Evolutionary conservation across 2,113 vertebrate genomes (phyloP), one percentile per base, ranked within the genome.

Genomic region (Sterrhoptilus dennistouni): DNA sequence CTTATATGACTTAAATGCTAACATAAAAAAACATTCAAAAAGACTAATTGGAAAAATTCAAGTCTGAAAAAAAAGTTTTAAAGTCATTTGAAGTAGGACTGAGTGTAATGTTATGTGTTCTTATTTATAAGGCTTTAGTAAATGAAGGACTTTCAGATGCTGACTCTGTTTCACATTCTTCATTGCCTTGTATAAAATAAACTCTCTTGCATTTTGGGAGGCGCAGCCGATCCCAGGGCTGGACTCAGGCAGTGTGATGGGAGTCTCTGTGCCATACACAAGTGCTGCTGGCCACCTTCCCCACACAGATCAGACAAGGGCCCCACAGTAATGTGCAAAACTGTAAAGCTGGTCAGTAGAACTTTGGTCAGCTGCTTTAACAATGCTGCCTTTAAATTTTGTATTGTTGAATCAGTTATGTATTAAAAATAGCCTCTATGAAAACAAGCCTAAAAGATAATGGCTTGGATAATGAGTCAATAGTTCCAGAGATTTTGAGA

Each of bases 381-480:
- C 23, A 86, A 60, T 50, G 40, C 14, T 36, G 28, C 23, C 44
- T 90, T 93, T 83, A 90, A 92, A 71, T 53, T 49, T 33, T 36
- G 2, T n/a, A 33, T 90, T 89, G 13, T 91, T 88, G 79, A 84
- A 84, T 14, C 14, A 77, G 53, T 77, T 66, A 44, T 23, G 16
- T n/a, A 90, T 87, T 69, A 19, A 83, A 95, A 91, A 94, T n/a
- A 70, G 10, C 14, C n/a, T 91, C 19, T 49, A 3, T 33, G 57
- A 93, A 83, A 71, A 78, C 23, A 84, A 64, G 24, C 9, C 28
- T 90, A 60, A 77, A 88, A 87, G 56, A 87, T 85, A 94, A 90
- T 53, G n/a, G 36, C 25, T 60, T 74, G 68, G 29, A 61, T 47
- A 93, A 82, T 69, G 66, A 49, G 42, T 69, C 76, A 84, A 17